Evolutionary conservation across 2,113 vertebrate genomes (phyloP), one percentile per base, ranked within the genome.

Genomic region (Cinclus cinclus): DNA sequence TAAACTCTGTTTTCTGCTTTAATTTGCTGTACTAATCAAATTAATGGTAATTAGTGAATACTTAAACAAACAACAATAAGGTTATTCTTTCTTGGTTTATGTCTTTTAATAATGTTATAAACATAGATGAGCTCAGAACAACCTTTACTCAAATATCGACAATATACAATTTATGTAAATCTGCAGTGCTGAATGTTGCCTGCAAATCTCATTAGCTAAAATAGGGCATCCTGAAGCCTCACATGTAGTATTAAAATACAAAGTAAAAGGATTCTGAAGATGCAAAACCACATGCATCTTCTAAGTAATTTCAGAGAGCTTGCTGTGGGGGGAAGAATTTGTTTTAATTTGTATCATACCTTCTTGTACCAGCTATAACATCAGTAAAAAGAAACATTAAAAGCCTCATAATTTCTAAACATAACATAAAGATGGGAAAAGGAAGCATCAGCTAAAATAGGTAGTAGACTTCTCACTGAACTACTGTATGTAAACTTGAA

Each of bases 31-130:
- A 64, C 42, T 96, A 91, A 92, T 96, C 28, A 82, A 83, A 94
- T 96, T 84, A 90, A 89, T 76, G 78, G n/a, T 28, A 92, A 90
- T 95, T 94, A 95, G 59, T 75, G 58, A 94, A 84, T 77, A 70
- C 24, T 89, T 67, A 87, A 71, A 80, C 11, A 74, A 90, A 91
- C 49, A 91, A 92, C 50, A 92, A 47, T 82, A 84, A 94, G 11
- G 20, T 84, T 94, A 88, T 90, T 7, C 27, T 60, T 86, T 60
- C 44, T 87, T 33, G 0, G 39, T 86, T 82, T 71, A 33, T 47
- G 21, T 59, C 22, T 92, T 89, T 55, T 82, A 53, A 86, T 79
- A 90, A 82, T 50, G 15, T 63, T 79, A 74, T 49, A 74, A 92
- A 88, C 37, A 86, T 35, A 77, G 65, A 94, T 41, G 13, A 49